Conservation (phyloP, 2,888 invertebrate species). For the Temnothorax ravouxi region DNA sequence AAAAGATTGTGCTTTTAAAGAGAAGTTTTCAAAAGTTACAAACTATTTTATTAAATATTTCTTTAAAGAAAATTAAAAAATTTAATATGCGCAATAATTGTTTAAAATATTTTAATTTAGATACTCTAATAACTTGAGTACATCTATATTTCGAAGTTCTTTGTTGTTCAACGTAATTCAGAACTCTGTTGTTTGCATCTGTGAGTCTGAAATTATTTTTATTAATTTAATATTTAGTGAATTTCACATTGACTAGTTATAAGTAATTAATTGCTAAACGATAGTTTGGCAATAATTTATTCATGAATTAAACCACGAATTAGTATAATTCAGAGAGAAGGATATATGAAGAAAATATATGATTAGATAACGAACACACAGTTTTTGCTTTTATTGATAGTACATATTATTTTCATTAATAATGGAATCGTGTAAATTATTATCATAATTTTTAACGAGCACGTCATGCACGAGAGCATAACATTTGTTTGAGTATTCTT, state of each 20-base stretch:
- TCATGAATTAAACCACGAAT: background rate
- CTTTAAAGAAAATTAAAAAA: background rate
- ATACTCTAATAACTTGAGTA: background rate
- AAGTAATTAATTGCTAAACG: constrained; percentile 4
- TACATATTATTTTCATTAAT: constrained; percentile 4
- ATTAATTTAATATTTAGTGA: background rate
- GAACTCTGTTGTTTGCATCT: background rate
- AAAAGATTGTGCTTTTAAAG: background rate
- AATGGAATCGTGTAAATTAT: background rate
- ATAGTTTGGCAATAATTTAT: constrained; percentile 19
- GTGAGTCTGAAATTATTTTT: constrained; percentile 8
- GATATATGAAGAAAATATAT: background rate
- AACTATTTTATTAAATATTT: background rate
- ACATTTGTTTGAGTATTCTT: background rate
- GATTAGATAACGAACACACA: background rate
- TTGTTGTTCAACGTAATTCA: background rate
- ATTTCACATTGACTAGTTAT: background rate
- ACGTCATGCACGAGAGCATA: background rate
- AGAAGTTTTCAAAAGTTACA: background rate
- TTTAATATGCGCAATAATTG: background rate
- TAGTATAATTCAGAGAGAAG: background rate
- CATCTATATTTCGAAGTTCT: background rate
- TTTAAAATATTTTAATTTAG: background rate
- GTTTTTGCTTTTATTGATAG: background rate
- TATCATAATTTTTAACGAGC: background rate